Conservation (phyloP, 1,140 invertebrate genomes). For the Coptotermes formosanus region DNA sequence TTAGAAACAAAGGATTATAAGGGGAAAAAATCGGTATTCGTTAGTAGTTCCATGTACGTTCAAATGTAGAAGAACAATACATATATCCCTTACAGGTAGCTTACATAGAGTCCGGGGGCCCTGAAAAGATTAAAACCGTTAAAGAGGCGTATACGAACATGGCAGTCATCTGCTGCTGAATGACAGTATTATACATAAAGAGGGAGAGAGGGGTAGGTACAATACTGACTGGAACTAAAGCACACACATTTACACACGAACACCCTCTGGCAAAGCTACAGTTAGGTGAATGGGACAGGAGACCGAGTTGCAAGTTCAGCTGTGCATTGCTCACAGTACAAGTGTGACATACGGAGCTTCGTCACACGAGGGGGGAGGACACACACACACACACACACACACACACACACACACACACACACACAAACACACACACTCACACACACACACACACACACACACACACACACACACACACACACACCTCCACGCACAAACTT, state of each 20-base stretch:
- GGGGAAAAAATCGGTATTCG: background rate
- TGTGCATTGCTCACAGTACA: background rate
- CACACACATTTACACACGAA: background rate
- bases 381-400: no score
- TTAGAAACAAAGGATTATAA: background rate
- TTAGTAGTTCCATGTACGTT: background rate
- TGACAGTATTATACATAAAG: background rate
- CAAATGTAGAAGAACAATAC: background rate
- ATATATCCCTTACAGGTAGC: background rate
- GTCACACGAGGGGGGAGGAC: background rate
- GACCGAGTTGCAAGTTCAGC: background rate
- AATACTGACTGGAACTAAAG: background rate
- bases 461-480: no score
- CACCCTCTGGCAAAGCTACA: background rate
- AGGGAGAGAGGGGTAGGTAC: background rate
- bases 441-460: no score
- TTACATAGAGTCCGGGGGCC: background rate
- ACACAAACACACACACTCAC: no score
- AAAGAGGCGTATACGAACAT: background rate
- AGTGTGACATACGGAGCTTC: background rate
- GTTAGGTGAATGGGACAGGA: background rate
- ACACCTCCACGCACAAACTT: no score
- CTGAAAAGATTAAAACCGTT: constrained; percentile 7
- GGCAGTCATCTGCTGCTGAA: background rate
- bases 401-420: no score